Percentiles rank a stretch among this genome's conserved stretches.
Conservation (phyloP, 2,888 invertebrate species). For the Eurytoma adleriae region DNA sequence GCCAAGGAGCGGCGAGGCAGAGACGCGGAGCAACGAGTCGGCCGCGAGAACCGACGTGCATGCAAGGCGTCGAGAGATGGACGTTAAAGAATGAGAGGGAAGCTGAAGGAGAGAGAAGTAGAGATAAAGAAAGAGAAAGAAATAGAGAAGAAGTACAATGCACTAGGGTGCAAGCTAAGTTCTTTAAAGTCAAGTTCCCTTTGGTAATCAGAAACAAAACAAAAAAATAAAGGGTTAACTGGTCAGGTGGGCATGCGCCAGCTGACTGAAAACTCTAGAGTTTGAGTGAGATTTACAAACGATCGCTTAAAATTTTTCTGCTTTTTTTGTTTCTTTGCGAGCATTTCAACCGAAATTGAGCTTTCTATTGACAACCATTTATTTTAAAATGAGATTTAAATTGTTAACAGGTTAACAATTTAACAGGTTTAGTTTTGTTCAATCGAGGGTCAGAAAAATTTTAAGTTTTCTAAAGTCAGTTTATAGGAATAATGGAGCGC, state of each 20-base stretch:
- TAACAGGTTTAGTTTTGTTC: background rate
- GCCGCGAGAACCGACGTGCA: conserved; percentile 60
- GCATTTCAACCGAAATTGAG: background rate
- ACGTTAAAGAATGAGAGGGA: conserved; percentile 66
- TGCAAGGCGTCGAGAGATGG: conserved; percentile 67
- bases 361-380: background rate
- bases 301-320: conserved; percentile 33
- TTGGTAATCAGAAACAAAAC: conserved; percentile 47
- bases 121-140: conserved; percentile 34
- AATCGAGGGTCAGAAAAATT: conserved; percentile 21
- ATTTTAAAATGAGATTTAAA: background rate
- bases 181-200: conserved; percentile 58
- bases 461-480: conserved; percentile 14
- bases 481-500: conserved; percentile 20
- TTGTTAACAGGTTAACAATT: background rate
- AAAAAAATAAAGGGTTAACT: conserved; percentile 52
- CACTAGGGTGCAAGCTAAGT: conserved; percentile 73
- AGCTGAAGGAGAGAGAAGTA: conserved; percentile 14
- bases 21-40: conserved; percentile 38
- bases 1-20: conserved; percentile 52
- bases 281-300: conserved; percentile 55
- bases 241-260: conserved; percentile 74
- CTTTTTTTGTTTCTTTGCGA: background rate
- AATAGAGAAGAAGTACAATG: conserved; percentile 64
- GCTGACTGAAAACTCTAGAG: conserved; percentile 69